Percentiles rank a stretch among this genome's conserved stretches.
phyloP scores from a whole-genome alignment of 2,113 vertebrate genomes.

The Chaetorhynchus papuensis region DNA sequence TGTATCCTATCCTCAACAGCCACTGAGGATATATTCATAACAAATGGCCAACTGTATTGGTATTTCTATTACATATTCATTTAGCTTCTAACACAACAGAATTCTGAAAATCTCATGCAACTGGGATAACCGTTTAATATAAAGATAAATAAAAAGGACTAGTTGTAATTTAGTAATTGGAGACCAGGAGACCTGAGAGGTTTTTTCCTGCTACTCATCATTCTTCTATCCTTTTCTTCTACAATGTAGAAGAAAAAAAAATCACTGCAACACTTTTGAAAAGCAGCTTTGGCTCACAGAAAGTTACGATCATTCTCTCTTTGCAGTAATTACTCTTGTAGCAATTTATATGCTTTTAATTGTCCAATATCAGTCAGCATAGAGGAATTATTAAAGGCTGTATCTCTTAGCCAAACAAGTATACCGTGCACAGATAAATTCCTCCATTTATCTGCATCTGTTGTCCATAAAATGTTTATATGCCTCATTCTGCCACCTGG shows the following conservation, averaged over 20 bases:
- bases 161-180: background rate
- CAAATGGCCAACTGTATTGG: background rate
- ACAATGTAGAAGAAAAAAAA: background rate
- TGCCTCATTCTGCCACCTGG: constrained; percentile 62
- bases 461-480: constrained; percentile 73
- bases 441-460: constrained; percentile 68
- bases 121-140: background rate
- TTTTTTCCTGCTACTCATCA: background rate
- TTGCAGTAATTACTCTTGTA: background rate
- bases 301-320: background rate
- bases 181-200: background rate
- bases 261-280: background rate
- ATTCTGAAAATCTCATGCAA: background rate
- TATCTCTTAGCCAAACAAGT: constrained; percentile 26
- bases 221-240: background rate
- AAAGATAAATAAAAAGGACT: background rate
- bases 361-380: background rate
- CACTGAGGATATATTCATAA: background rate
- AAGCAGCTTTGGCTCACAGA: background rate
- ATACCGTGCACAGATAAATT: constrained; percentile 32
- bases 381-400: constrained; percentile 16
- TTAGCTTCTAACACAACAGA: background rate
- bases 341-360: constrained; percentile 17
- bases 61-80: background rate
- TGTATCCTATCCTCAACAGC: background rate